phyloP scores from a whole-genome alignment of 2,888 invertebrate species.

The Oxytorus armatus region DNA sequence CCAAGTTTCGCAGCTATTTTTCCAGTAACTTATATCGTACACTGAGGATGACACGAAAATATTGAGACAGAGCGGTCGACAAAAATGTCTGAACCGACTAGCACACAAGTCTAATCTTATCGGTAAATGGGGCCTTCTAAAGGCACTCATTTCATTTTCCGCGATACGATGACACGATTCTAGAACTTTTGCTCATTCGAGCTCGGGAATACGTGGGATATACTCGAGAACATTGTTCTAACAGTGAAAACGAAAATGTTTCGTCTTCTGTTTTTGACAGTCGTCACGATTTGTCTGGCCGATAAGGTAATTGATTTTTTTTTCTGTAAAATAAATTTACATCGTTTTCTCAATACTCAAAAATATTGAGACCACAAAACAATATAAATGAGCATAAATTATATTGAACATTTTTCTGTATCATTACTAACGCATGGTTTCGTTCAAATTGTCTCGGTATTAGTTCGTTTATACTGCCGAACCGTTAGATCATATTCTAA shows the following conservation, averaged over 20 bases:
- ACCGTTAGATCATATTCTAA: background rate
- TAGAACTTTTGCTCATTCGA: conserved; percentile 13
- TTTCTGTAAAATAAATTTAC: background rate
- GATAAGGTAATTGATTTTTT: background rate
- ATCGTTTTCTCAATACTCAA: background rate
- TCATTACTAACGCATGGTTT: too few relatives aligned
- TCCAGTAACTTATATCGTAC: too few relatives aligned
- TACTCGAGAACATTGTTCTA: background rate
- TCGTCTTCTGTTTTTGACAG: conserved; percentile 10
- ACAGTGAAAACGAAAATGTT: conserved; percentile 21
- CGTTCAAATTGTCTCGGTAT: too few relatives aligned
- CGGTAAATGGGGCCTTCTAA: background rate
- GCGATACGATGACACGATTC: background rate
- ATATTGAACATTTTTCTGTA: too few relatives aligned
- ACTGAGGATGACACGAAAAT: too few relatives aligned
- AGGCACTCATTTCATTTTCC: background rate
- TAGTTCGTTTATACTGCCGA: background rate
- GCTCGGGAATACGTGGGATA: background rate
- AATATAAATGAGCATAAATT: too few relatives aligned
- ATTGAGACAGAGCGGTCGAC: too few relatives aligned
- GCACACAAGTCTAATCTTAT: conserved; percentile 8
- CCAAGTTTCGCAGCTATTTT: too few relatives aligned
- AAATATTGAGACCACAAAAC: too few relatives aligned
- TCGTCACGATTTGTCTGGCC: conserved; percentile 17
- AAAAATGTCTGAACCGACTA: too few relatives aligned